Evolutionary conservation across 2,113 vertebrate species (phyloP), one percentile per base, ranked within the genome.

Genomic region (Phalacrocorax aristotelis): DNA sequence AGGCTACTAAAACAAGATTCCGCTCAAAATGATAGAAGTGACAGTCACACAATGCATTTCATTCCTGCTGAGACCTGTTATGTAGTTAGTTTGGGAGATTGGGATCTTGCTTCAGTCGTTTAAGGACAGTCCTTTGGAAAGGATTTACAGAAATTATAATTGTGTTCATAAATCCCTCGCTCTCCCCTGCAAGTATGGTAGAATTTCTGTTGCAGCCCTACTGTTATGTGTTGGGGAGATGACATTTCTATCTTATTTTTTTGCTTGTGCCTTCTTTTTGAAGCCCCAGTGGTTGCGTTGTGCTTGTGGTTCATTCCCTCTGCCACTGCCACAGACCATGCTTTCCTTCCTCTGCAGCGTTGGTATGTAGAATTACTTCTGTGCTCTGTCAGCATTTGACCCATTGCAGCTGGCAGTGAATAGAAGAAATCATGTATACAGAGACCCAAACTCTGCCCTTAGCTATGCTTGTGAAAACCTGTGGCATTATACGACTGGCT

Each of bases 1-100:
- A 96, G 94, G 72, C 95, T 95, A 87, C 96, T 95, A 93, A 97
- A 98, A 57, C 90, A 96, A 95, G 65, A 91, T 80, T 95, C 93
- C 87, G 34, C 51, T 95, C 62, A 86, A 96, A 97, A 93, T 89
- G 29, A 76, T 74, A 40, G 62, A 88, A 91, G 52, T 86, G 84
- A 91, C 83, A 94, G 66, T 68, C 65, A 42, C 88, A 93, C 89
- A 74, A 75, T 94, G n/a, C 46, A 70, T 93, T 93, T 75, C 44
- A 75, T 95, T 96, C 79, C 88, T 92, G 69, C 84, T 69, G 92
- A 97, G 52, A 52, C 26, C 30, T 52, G 87, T 83, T 77, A 68
- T 14, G 13, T 66, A 77, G 85, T 81, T 93, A 81, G 61, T 95
- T 90, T 2, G 32, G 27, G 68, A 96, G 90, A 95, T 49, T 68